These are phyloP conservation scores for Carassius gibelio DNA, from an alignment of 2,113 vertebrate species.

Conservation along the genomic window DNA sequence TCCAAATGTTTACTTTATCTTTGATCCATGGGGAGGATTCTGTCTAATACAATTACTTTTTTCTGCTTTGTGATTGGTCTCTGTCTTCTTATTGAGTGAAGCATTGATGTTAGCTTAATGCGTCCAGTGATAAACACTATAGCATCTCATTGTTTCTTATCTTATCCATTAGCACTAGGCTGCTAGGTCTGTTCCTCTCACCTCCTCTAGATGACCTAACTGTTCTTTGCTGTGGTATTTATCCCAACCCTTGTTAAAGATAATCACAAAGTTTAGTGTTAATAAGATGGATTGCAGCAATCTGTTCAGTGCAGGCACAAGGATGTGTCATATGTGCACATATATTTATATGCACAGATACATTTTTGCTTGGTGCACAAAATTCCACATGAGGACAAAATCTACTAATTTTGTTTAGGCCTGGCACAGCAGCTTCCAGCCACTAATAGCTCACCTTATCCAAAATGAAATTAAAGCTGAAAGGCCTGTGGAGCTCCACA, in stretches of 20 bases:
- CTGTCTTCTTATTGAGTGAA: constrained; percentile 59
- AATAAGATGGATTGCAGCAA: constrained; percentile 44
- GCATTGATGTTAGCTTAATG: constrained; percentile 49
- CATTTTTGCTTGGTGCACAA: neutral
- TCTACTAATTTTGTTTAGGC: constrained; percentile 57
- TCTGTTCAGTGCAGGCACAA: neutral
- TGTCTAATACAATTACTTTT: constrained; percentile 68
- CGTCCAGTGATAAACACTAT: constrained; percentile 39
- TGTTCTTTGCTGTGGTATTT: constrained; percentile 25
- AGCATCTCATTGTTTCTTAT: constrained; percentile 15
- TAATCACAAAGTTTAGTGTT: neutral
- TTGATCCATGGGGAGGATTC: constrained; percentile 60
- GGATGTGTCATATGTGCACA: neutral
- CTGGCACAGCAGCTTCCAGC: constrained; percentile 45
- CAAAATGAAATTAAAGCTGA: constrained; percentile 67
- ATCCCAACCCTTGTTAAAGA: neutral
- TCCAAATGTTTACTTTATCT: constrained; percentile 62
- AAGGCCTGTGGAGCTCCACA: constrained; percentile 55
- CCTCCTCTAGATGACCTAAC: constrained; percentile 52
- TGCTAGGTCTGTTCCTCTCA: constrained; percentile 21
- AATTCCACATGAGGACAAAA: constrained; percentile 54
- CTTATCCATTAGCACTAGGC: constrained; percentile 47
- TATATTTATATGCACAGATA: neutral
- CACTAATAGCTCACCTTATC: constrained; percentile 64
- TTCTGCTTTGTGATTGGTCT: constrained; percentile 60